Evolutionary conservation across 2,888 invertebrate genomes (phyloP), one percentile per base, ranked within the genome.

Genomic region (Neria commutata): DNA sequence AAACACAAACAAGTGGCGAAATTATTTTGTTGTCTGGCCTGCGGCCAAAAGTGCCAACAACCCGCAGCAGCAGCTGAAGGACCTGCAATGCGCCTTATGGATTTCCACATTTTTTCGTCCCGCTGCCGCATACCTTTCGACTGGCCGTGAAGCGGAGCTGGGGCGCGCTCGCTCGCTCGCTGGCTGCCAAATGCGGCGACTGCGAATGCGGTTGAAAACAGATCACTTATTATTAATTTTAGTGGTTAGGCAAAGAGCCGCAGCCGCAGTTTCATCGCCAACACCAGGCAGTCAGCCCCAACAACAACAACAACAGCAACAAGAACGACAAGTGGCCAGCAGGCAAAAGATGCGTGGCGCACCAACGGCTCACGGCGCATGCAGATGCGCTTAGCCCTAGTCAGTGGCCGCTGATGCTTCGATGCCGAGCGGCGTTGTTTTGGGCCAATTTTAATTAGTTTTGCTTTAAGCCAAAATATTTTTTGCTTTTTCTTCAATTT

Each of bases 21-120:
- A 76, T 75, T 76, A 78, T 79, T 78, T 79, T 76, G 75, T 74
- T 78, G 78, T 77, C 75, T 78, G 70, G 79, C 80, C 80, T 73
- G 67, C 57, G 80, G 80, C 76, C 68, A 71, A 71, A 76, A 76
- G 75, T 79, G 77, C 75, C 80, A 79, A 74, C 74, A 73, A 78
- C 72, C 64, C 58, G 66, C 56, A 72, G 62, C 61, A 65, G 61
- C 60, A 58, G 57, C 53, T 59, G 66, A 58, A 72, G 62, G 61
- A 65, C 62, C 60, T 58, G 57, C 53, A 25, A 47, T 60, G 74
- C 70, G 71, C 77, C 70, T 75, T 78, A 78, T 77, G 77, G 77
- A 74, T 79, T 79, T 72, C 71, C n/a, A n/a, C n/a, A 67, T 67
- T 67, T 65, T 66, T 56, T 60, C 50, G 56, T 62, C 55, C 51